phyloP scores from a whole-genome alignment of 2,888 invertebrate genomes.

The Drosophila aldrichi region DNA sequence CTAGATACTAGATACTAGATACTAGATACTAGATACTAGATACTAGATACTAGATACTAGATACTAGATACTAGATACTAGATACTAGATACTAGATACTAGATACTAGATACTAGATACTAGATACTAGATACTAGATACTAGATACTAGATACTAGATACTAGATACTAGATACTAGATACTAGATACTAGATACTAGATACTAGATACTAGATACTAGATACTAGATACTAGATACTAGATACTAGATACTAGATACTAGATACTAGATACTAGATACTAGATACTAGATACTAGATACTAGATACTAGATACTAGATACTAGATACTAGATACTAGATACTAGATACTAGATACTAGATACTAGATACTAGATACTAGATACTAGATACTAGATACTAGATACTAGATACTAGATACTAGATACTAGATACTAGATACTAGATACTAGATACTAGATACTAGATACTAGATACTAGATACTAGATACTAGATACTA shows the following conservation, averaged over 20 bases:
- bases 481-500: background rate
- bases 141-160: background rate
- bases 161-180: background rate
- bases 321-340: background rate
- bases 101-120: background rate
- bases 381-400: background rate
- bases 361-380: background rate
- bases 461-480: background rate
- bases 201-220: background rate
- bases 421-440: background rate
- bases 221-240: background rate
- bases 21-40: conserved; percentile 2
- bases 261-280: background rate
- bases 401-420: background rate
- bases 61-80: background rate
- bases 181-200: background rate
- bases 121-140: background rate
- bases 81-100: background rate
- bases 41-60: background rate
- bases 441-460: background rate
- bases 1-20: background rate
- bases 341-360: background rate
- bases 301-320: background rate
- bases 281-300: background rate
- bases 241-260: background rate